These are phyloP conservation scores for Cyprinodon tularosa DNA, from an alignment of 2,113 vertebrate species.

Conservation along the genomic window DNA sequence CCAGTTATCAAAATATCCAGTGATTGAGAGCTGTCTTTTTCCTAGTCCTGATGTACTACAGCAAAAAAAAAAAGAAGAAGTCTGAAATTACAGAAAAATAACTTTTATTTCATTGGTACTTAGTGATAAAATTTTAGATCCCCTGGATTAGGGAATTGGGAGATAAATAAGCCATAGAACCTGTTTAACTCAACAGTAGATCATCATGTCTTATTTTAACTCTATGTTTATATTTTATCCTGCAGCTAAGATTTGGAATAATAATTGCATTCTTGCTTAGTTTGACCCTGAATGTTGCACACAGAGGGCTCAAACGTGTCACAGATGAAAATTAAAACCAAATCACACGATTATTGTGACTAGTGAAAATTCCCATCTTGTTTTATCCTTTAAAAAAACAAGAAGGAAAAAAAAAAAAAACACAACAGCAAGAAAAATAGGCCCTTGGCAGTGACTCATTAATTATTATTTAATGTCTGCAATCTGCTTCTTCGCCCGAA, in stretches of 20 bases:
- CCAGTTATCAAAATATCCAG: not conserved
- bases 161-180: not conserved
- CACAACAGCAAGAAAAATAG: not conserved
- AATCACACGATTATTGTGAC: not conserved
- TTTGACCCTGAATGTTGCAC: constrained; percentile 24
- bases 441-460: constrained; percentile 50
- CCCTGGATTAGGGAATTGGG: not conserved
- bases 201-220: not conserved
- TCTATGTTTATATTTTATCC: not conserved
- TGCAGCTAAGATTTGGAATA: not conserved
- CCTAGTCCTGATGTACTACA: too few relatives aligned
- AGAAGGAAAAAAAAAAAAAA: constrained; percentile 5
- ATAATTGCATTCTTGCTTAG: constrained; percentile 1
- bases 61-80: not conserved
- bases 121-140: not conserved
- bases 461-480: constrained; percentile 65
- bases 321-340: not conserved
- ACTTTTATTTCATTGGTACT: not conserved
- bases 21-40: not conserved
- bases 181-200: not conserved
- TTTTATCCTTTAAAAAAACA: not conserved
- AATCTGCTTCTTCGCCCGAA: constrained; percentile 68
- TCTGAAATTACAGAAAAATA: not conserved
- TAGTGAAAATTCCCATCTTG: constrained; percentile 14
- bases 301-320: constrained; percentile 12